Percentiles rank a stretch among this genome's conserved stretches.
Evolutionary conservation across 2,113 vertebrate species (phyloP).

Genomic region (Eublepharis macularius): DNA sequence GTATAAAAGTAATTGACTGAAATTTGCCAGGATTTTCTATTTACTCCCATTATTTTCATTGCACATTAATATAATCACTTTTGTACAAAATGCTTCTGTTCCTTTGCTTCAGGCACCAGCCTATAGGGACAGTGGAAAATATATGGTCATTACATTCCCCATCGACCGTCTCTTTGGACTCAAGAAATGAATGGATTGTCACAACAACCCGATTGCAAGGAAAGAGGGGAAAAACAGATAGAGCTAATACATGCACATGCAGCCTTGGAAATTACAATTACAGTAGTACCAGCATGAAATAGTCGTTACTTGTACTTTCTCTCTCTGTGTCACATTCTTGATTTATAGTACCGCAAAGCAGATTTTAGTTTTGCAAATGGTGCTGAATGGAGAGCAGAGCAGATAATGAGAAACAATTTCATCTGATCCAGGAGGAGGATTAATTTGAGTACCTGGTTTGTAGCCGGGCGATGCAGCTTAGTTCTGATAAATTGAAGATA

Average conservation of each 20-base stretch:
- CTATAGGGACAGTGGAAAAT: neutral
- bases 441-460: slow-evolving; percentile 58
- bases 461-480: slow-evolving; percentile 36
- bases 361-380: slow-evolving; percentile 51
- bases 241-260: neutral
- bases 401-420: slow-evolving; percentile 62
- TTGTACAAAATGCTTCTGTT: neutral
- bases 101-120: neutral
- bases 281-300: neutral
- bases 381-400: slow-evolving; percentile 44
- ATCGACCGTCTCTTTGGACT: neutral
- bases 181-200: slow-evolving; percentile 10
- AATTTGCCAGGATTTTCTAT: neutral
- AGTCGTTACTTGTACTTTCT: neutral
- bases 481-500: slow-evolving; percentile 55
- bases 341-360: slow-evolving; percentile 47
- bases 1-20: neutral
- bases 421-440: slow-evolving; percentile 57
- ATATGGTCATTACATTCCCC: neutral
- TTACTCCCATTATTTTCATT: neutral
- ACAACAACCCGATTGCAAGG: neutral
- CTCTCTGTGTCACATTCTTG: slow-evolving; percentile 40
- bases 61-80: neutral
- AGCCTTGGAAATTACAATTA: neutral
- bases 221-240: neutral